Evolutionary conservation across 2,113 vertebrate species (phyloP).

Genomic region (Aramus guarauna): DNA sequence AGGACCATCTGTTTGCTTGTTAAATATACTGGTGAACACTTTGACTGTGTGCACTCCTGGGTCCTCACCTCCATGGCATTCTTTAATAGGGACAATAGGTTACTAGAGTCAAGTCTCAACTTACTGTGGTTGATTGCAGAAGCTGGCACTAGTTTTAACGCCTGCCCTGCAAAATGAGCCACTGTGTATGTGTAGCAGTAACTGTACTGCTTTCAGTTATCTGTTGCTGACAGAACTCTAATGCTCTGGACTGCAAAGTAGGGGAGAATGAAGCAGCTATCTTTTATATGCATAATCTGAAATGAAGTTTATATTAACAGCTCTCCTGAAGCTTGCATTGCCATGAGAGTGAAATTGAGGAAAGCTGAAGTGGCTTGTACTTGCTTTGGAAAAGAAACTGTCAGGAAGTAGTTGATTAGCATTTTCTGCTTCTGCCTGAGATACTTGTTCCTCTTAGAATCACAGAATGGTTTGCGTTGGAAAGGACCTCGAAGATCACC

Average conservation of each 20-base stretch:
- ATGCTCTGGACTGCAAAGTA: fast-evolving
- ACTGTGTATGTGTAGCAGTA: not conserved
- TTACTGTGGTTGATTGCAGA: not conserved
- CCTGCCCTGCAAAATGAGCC: not conserved
- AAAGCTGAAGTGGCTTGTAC: not conserved
- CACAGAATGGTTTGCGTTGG: too few relatives aligned
- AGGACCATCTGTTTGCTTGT: not conserved
- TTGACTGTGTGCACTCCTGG: not conserved
- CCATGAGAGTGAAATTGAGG: not conserved
- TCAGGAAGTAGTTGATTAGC: not conserved
- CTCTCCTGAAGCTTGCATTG: not conserved
- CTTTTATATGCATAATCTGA: not conserved
- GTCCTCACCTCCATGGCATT: not conserved
- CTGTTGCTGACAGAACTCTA: not conserved
- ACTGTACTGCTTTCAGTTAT: not conserved
- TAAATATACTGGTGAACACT: fast-evolving
- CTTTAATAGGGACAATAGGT: not conserved
- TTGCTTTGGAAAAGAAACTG: not conserved
- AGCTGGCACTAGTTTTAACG: not conserved
- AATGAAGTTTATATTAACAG: not conserved
- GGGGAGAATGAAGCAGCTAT: not conserved
- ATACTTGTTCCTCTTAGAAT: too few relatives aligned
- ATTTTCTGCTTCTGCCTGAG: not conserved
- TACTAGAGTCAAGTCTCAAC: fast-evolving
- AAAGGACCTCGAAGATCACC: too few relatives aligned